A percentile compares a stretch with the other conserved stretches of the same genome.
These are phyloP conservation scores for Antheraea pernyi DNA, from an alignment of 1,140 invertebrate species.

Conservation along the genomic window DNA sequence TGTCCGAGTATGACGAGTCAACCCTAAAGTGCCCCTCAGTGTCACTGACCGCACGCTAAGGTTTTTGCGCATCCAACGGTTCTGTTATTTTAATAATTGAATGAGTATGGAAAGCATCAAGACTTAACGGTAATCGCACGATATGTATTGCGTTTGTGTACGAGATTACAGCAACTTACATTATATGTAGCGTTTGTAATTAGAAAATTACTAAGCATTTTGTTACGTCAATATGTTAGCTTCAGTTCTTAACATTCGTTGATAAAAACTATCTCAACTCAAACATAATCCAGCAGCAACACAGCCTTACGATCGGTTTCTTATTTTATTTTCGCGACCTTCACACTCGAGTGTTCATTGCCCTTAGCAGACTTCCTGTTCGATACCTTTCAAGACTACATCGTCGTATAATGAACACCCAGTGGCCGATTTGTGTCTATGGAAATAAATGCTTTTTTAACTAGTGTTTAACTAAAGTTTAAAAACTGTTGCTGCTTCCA, in stretches of 20 bases:
- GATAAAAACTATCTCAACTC: neutral
- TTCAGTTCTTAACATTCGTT: neutral
- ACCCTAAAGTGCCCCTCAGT: slow-evolving; percentile 73
- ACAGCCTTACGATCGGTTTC: slow-evolving; percentile 14
- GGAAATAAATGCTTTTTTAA: no score
- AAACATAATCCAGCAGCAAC: slow-evolving; percentile 5
- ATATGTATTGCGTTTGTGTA: slow-evolving; percentile 17
- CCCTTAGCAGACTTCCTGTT: slow-evolving; percentile 46
- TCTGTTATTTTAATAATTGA: slow-evolving; percentile 76
- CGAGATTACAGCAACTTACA: neutral
- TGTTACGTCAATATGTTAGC: neutral
- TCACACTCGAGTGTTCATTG: slow-evolving; percentile 51
- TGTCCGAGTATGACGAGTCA: slow-evolving; percentile 67
- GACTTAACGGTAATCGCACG: slow-evolving; percentile 33
- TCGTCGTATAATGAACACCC: slow-evolving; percentile 33
- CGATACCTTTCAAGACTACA: slow-evolving; percentile 31
- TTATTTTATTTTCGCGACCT: slow-evolving; percentile 44
- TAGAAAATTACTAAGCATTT: neutral
- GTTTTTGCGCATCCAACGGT: slow-evolving; percentile 72
- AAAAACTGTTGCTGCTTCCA: slow-evolving; percentile 19
- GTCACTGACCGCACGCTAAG: slow-evolving; percentile 72
- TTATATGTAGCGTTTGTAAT: neutral
- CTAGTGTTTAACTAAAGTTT: no score
- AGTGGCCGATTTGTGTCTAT: slow-evolving; percentile 11
- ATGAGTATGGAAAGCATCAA: slow-evolving; percentile 52